These are phyloP conservation scores for Cariama cristata DNA, from an alignment of 2,113 vertebrate genomes.

Conservation along the genomic window DNA sequence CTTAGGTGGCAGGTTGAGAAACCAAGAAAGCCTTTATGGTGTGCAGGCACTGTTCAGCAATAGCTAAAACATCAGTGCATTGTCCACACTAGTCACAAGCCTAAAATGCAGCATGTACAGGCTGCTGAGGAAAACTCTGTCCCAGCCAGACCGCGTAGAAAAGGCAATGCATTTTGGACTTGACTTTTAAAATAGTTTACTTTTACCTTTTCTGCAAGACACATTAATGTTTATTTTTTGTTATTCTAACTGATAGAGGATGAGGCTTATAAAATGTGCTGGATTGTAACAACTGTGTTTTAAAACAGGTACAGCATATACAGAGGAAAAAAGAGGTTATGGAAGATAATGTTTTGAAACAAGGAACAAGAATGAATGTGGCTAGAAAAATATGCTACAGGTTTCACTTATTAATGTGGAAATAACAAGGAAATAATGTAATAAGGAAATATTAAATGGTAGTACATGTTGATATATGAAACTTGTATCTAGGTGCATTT, in stretches of 20 bases:
- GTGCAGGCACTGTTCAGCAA: neutral
- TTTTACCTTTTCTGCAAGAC: neutral
- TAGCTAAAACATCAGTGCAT: rapidly evolving
- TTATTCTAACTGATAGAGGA: neutral
- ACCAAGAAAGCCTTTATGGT: neutral
- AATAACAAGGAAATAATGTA: neutral
- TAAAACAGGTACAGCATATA: neutral
- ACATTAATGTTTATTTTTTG: neutral
- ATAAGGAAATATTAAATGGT: neutral
- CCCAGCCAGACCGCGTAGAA: neutral
- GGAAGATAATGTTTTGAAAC: neutral
- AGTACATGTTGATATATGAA: neutral
- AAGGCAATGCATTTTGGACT: neutral
- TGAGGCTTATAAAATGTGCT: neutral
- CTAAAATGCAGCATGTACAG: rapidly evolving
- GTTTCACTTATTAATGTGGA: neutral
- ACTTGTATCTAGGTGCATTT: neutral
- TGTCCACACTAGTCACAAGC: neutral
- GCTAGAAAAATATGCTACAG: neutral
- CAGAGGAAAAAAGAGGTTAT: neutral
- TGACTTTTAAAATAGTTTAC: neutral
- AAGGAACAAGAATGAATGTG: neutral
- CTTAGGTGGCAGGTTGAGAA: neutral
- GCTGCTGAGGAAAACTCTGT: neutral
- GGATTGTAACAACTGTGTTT: neutral